Percentiles rank a stretch among this genome's conserved stretches.
Evolutionary conservation across 2,797 vertebrate species (phyloP).

Genomic region (Graptemys geographica): DNA sequence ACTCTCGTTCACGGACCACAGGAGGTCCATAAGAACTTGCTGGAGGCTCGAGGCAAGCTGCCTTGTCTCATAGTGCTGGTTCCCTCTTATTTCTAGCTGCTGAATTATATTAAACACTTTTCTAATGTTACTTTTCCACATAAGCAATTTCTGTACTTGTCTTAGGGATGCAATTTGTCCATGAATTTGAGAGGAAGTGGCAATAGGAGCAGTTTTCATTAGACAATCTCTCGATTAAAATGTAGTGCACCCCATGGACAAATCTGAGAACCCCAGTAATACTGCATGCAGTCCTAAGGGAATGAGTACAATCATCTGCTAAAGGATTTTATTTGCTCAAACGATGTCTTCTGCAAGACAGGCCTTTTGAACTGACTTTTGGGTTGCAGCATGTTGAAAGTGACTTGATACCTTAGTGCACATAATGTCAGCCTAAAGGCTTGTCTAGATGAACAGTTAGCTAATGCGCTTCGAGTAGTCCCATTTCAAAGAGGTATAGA

Average conservation of each 20-base stretch:
- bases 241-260: not conserved
- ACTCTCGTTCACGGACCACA: fast-evolving
- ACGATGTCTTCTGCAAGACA: not conserved
- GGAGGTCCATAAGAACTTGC: not conserved
- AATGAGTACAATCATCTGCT: not conserved
- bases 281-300: not conserved
- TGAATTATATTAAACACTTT: not conserved
- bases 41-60: not conserved
- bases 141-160: not conserved
- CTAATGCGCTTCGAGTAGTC: not conserved
- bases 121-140: not conserved
- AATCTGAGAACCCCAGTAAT: not conserved
- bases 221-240: not conserved
- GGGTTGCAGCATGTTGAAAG: not conserved
- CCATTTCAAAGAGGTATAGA: not conserved
- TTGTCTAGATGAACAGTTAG: not conserved
- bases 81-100: not conserved
- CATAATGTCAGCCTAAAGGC: not conserved
- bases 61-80: not conserved
- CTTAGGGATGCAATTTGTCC: not conserved
- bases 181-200: not conserved
- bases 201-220: not conserved
- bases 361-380: not conserved
- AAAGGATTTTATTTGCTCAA: not conserved
- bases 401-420: not conserved